A percentile compares a stretch with the other conserved stretches of the same genome.
Evolutionary conservation across 1,140 invertebrate species (phyloP).

Genomic region (Penaeus japonicus): DNA sequence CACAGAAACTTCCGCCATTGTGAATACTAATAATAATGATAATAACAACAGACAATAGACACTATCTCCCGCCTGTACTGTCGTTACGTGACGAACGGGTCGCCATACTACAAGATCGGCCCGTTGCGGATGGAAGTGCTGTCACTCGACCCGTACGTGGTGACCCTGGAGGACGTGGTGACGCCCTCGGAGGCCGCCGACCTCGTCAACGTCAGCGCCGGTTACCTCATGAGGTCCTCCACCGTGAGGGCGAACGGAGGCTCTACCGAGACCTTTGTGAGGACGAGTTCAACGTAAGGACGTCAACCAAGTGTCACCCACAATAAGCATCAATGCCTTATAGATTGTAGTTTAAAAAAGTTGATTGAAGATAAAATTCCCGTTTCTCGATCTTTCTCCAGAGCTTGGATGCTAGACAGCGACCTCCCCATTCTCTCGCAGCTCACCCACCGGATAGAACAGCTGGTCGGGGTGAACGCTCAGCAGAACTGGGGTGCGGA

Average conservation of each 20-base stretch:
- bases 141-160: background rate
- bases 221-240: background rate
- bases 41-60: background rate
- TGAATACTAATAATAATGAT: too few species aligned
- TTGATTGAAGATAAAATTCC: background rate
- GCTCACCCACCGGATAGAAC: slow-evolving; percentile 11
- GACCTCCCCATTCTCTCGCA: background rate
- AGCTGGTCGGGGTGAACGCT: background rate
- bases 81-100: slow-evolving; percentile 20
- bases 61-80: background rate
- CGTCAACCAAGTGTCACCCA: background rate
- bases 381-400: background rate
- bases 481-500: background rate
- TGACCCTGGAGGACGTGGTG: slow-evolving; percentile 7
- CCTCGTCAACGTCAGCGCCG: background rate
- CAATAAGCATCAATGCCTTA: background rate
- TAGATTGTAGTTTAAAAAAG: background rate
- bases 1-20: too few species aligned
- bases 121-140: slow-evolving; percentile 20
- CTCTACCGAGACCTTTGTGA: background rate
- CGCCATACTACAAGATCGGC: background rate
- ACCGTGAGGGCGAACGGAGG: background rate
- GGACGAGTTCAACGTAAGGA: slow-evolving; percentile 28
- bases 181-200: background rate
- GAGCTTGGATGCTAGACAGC: slow-evolving; percentile 8